Evolutionary conservation across 2,113 vertebrate genomes (phyloP).

Genomic region (Myrmophylax atrothorax): DNA sequence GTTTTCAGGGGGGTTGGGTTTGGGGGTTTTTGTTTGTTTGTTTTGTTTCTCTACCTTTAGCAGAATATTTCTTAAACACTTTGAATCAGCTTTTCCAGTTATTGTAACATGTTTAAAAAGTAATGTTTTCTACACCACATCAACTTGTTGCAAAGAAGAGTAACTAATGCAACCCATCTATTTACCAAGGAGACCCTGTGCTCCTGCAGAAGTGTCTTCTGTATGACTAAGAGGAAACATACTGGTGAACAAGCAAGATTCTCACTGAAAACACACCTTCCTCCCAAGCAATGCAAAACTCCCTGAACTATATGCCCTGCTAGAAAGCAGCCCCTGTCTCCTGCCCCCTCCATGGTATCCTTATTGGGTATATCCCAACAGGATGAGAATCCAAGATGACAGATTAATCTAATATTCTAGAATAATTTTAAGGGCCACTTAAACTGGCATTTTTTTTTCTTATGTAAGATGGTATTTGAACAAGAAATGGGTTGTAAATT

Average conservation of each 20-base stretch:
- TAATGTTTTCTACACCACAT: neutral
- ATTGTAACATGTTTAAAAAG: neutral
- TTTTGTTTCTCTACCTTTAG: neutral
- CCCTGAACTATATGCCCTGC: neutral
- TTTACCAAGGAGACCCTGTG: neutral
- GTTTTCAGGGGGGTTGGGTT: neutral
- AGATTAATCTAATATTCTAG: neutral
- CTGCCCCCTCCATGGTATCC: too few relatives aligned
- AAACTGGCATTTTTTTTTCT: neutral
- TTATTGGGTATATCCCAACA: neutral
- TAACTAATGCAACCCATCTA: neutral
- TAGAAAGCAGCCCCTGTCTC: neutral
- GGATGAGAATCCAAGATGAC: neutral
- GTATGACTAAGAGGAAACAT: fast-evolving
- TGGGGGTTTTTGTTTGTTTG: neutral
- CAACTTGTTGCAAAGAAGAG: constrained; percentile 1
- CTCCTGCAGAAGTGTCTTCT: neutral
- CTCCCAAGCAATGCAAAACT: neutral
- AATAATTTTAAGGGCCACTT: neutral
- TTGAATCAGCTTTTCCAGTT: neutral
- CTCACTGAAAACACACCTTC: neutral
- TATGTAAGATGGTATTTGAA: neutral
- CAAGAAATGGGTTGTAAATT: neutral
- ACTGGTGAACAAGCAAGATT: neutral
- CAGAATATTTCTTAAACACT: neutral